Evolutionary conservation across 2,888 invertebrate species (phyloP), one percentile per base, ranked within the genome.

Genomic region (Gymnosoma rotundatum): DNA sequence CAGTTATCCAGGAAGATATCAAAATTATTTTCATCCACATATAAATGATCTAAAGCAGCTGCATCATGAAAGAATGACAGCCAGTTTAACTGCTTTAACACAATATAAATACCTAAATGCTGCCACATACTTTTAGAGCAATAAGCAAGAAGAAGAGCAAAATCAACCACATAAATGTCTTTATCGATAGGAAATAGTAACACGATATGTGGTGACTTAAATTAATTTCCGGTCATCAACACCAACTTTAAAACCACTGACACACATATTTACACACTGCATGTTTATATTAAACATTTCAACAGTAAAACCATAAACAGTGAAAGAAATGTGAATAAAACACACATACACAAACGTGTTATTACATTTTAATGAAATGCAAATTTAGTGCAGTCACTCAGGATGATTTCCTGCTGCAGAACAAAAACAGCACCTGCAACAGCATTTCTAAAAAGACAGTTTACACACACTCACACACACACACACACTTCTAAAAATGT

Each of bases 201-300:
- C 48, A 83, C 75, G 79, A 83, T 75, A 83, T 83, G 72, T 75
- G 83, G 83, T 75, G 70, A 83, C 64, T 70, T 16, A 83, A 79
- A 79, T 83, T 83, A 83, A 83, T 83, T 83, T 83, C 83, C 83
- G 78, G 70, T 83, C 79, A 79, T 83, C 78, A 79, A 70, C 52
- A 60, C 20, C 58, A 66, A n/a, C 54, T 20, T n/a, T 18, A 18
- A 18, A 52, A 9, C 18, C 1, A 50, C 20, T 9, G 1, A 18
- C 20, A 1, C 2, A 20, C n/a, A 20, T 1, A 0, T 52, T 7
- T 18, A 52, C 50, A 18, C 7, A 20, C 18, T 7, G 7, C 50
- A 20, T 2, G n/a, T 20, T n/a, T n/a, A n/a, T n/a, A n/a, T n/a
- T n/a, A n/a, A n/a, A 20, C 16, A 48, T 16, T 45, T 45, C 16